A percentile compares a stretch with the other conserved stretches of the same genome.
Evolutionary conservation across 2,888 invertebrate species (phyloP).

Genomic region (Melinaea marsaeus): DNA sequence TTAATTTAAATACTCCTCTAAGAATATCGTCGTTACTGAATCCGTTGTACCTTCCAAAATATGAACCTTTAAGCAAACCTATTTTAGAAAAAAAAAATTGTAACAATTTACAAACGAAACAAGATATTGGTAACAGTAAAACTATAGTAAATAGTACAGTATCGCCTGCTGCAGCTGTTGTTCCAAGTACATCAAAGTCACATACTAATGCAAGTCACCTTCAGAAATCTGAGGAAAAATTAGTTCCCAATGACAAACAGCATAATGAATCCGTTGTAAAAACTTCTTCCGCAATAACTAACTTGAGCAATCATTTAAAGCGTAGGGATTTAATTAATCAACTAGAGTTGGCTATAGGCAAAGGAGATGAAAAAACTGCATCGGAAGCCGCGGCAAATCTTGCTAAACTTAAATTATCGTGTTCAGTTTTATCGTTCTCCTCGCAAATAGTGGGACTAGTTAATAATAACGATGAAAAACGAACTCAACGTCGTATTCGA

Average conservation of each 20-base stretch:
- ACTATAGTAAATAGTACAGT: neutral
- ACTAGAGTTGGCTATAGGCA: conserved; percentile 86
- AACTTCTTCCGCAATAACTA: conserved; percentile 23
- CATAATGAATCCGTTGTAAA: conserved; percentile 10
- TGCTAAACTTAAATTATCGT: conserved; percentile 85
- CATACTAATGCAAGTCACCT: conserved; percentile 1
- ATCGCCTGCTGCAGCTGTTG: neutral
- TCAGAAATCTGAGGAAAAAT: conserved; percentile 7
- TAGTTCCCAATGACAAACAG: neutral
- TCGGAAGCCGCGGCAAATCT: conserved; percentile 86
- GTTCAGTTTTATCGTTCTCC: conserved; percentile 79
- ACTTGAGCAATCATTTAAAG: conserved; percentile 50
- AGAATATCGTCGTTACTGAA: conserved; percentile 61
- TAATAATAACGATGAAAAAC: neutral
- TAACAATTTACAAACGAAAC: conserved; percentile 6
- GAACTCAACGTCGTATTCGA: neutral
- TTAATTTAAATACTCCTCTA: conserved; percentile 49
- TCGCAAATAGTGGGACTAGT: conserved; percentile 60
- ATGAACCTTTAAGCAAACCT: conserved; percentile 7
- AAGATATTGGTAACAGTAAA: neutral
- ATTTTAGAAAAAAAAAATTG: conserved; percentile 1
- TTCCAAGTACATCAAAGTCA: conserved; percentile 5
- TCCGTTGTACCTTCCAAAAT: conserved; percentile 40
- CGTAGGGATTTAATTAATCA: conserved; percentile 78
- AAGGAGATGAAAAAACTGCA: conserved; percentile 86